Conservation (phyloP, 2,888 invertebrate genomes). For the Phrixothrix hirtus region DNA sequence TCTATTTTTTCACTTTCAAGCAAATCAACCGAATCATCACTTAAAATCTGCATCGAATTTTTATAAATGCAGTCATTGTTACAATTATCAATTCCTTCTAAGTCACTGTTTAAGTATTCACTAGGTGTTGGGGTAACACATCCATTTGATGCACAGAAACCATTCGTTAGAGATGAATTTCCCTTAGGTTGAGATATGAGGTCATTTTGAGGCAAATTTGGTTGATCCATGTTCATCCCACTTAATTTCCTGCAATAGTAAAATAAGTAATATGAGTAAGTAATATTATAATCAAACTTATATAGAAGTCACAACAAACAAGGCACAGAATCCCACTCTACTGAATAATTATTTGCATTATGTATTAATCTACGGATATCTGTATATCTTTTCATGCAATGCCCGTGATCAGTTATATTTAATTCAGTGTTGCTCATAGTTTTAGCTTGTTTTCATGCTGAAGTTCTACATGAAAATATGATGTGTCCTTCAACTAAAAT, state of each 20-base stretch:
- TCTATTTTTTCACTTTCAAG: conserved; percentile 26
- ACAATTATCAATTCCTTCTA: conserved; percentile 38
- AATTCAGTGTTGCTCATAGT: too few relatives aligned
- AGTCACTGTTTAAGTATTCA: conserved; percentile 24
- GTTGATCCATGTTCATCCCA: conserved; percentile 30
- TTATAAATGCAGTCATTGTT: conserved; percentile 51
- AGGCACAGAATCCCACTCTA: too few relatives aligned
- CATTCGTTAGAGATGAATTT: conserved; percentile 11
- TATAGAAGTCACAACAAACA: too few relatives aligned
- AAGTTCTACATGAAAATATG: too few relatives aligned
- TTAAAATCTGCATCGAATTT: conserved; percentile 32
- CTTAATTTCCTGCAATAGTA: conserved; percentile 37
- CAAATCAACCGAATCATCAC: conserved; percentile 28
- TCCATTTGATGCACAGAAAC: conserved; percentile 13
- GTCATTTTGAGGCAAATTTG: conserved; percentile 27
- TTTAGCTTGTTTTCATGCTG: too few relatives aligned
- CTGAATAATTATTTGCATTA: too few relatives aligned
- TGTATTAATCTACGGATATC: too few relatives aligned
- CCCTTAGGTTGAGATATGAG: conserved; percentile 16
- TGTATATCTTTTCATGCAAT: too few relatives aligned
- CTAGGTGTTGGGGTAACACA: conserved; percentile 18
- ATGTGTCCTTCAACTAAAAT: too few relatives aligned
- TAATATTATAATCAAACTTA: too few relatives aligned
- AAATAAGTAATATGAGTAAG: too few relatives aligned
- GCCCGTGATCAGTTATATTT: too few relatives aligned